phyloP scores from a whole-genome alignment of 1,140 invertebrate genomes.

The Pectinophora gossypiella region DNA sequence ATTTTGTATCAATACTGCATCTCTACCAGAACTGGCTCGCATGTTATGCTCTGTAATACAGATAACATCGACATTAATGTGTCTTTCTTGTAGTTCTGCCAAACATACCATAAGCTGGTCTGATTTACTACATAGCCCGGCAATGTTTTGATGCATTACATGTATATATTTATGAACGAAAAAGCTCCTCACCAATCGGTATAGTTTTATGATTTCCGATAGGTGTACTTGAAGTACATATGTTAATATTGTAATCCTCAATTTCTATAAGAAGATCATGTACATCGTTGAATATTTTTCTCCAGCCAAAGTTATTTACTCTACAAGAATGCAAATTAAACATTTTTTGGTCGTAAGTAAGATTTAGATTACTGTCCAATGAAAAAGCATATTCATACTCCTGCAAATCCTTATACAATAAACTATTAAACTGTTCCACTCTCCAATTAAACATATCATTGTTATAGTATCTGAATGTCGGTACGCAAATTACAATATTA shows the following conservation, averaged over 20 bases:
- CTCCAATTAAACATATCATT: not conserved
- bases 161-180: slow-evolving; percentile 1
- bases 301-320: not conserved
- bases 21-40: not conserved
- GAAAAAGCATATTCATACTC: not conserved
- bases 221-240: not conserved
- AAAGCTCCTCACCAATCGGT: too few species aligned
- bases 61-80: not conserved
- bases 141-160: slow-evolving; percentile 10
- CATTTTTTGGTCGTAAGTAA: not conserved
- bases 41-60: slow-evolving; percentile 8
- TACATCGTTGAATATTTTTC: not conserved
- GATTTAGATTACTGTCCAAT: not conserved
- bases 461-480: not conserved
- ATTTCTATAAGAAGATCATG: not conserved
- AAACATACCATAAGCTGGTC: not conserved
- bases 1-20: slow-evolving; percentile 2
- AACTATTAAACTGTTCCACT: slow-evolving; percentile 1
- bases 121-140: not conserved
- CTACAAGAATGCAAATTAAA: not conserved
- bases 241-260: not conserved
- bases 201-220: not conserved
- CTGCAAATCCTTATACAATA: not conserved
- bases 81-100: not conserved
- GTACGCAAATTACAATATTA: slow-evolving; percentile 9